Evolutionary conservation across 2,113 vertebrate species (phyloP).

Genomic region (Callaeas wilsoni): DNA sequence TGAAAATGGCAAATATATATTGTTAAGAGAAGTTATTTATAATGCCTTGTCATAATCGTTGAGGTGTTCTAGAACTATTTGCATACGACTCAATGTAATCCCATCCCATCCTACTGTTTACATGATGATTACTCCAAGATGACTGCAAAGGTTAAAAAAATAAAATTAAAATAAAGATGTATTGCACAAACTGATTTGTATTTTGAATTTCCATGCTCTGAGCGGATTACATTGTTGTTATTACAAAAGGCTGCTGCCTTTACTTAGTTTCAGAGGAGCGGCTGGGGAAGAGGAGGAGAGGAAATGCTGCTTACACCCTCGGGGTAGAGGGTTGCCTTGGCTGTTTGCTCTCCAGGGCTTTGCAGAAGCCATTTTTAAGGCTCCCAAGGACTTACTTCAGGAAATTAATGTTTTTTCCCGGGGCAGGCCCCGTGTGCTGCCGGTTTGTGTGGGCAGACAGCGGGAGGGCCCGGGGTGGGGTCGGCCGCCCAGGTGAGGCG

Average conservation of each 20-base stretch:
- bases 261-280: not conserved
- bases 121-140: conserved; percentile 77
- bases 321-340: not conserved
- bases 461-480: accelerated
- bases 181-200: conserved; percentile 65
- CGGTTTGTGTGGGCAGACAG: not conserved
- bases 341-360: not conserved
- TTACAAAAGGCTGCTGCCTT: not conserved
- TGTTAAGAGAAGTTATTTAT: conserved; percentile 81
- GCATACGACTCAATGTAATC: conserved; percentile 76
- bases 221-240: not conserved
- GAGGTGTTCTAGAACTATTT: conserved; percentile 79
- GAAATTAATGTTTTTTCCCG: accelerated
- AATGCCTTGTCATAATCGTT: conserved; percentile 79
- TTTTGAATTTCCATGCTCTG: not conserved
- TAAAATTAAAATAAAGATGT: conserved; percentile 74
- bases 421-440: not conserved
- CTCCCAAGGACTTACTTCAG: not conserved
- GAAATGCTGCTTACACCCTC: accelerated
- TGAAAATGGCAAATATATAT: conserved; percentile 78
- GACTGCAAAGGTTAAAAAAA: conserved; percentile 77
- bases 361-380: not conserved
- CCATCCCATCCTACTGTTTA: conserved; percentile 81
- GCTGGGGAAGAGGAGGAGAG: not conserved
- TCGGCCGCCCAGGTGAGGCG: not conserved